Evolutionary conservation across 2,797 vertebrate species (phyloP).

Genomic region (Myotis vivesi): DNA sequence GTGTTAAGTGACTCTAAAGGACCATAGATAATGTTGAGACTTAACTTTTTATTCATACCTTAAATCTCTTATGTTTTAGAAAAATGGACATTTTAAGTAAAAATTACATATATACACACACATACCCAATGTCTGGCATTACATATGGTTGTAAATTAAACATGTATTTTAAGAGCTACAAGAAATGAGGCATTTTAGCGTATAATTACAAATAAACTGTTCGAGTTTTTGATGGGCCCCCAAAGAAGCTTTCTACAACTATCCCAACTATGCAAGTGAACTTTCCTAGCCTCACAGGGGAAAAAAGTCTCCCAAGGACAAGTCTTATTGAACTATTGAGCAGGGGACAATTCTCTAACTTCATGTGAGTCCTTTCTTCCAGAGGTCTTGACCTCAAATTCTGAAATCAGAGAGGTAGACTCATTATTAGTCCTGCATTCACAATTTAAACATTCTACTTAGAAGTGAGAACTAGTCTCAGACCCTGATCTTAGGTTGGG

Average conservation of each 20-base stretch:
- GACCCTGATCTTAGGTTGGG: rapidly evolving
- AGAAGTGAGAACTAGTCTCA: background rate
- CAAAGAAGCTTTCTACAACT: background rate
- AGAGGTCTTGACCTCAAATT: background rate
- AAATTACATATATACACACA: background rate
- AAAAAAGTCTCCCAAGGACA: background rate
- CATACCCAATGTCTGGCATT: background rate
- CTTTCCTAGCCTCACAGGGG: background rate
- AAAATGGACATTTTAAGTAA: background rate
- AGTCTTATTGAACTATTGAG: background rate
- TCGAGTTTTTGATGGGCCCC: background rate
- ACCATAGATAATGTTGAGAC: background rate
- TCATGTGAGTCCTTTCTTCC: background rate
- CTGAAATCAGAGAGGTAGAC: background rate
- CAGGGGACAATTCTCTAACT: background rate
- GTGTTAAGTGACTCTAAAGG: background rate
- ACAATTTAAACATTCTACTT: background rate
- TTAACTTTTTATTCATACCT: background rate
- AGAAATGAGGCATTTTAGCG: background rate
- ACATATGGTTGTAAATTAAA: background rate
- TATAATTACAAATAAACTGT: background rate
- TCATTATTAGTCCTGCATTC: background rate
- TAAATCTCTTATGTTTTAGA: background rate
- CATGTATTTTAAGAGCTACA: background rate
- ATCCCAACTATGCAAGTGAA: background rate